A percentile compares a stretch with the other conserved stretches of the same genome.
These are phyloP conservation scores for Drosophila yakuba DNA, from an alignment of 1,140 invertebrate species.

Conservation along the genomic window DNA sequence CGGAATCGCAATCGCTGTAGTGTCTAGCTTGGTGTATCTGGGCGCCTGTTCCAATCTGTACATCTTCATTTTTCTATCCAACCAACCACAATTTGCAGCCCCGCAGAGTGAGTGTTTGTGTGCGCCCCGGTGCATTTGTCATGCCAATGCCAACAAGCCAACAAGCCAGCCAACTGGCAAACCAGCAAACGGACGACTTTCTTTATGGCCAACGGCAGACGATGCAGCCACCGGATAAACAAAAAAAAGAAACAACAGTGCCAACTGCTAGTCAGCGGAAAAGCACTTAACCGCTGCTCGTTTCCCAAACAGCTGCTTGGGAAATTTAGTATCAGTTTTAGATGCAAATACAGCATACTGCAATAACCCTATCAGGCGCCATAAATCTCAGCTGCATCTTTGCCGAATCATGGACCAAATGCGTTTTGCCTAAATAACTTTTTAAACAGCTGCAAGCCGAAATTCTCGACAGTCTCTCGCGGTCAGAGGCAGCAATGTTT, in stretches of 20 bases:
- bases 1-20: background rate
- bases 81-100: constrained; percentile 19
- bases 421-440: constrained; percentile 17
- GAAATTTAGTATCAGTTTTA: constrained; percentile 44
- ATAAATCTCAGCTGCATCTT: constrained; percentile 31
- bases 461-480: background rate
- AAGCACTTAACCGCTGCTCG: constrained; percentile 35
- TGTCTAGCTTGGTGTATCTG: constrained; percentile 41
- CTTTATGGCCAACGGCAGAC: constrained; percentile 35
- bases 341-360: constrained; percentile 46
- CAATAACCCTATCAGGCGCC: constrained; percentile 28
- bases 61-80: constrained; percentile 81
- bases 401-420: constrained; percentile 7
- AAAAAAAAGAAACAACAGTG: constrained; percentile 3
- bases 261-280: constrained; percentile 24
- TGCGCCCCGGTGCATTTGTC: constrained; percentile 38
- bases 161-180: background rate
- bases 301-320: constrained; percentile 38
- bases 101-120: constrained; percentile 17
- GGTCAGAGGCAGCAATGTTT: constrained; percentile 28
- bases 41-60: constrained; percentile 75
- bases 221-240: constrained; percentile 40
- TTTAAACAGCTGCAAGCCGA: constrained; percentile 26
- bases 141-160: constrained; percentile 16
- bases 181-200: constrained; percentile 26